Conservation (phyloP, 2,888 invertebrate species). For the Arrhopalites spinosus region DNA sequence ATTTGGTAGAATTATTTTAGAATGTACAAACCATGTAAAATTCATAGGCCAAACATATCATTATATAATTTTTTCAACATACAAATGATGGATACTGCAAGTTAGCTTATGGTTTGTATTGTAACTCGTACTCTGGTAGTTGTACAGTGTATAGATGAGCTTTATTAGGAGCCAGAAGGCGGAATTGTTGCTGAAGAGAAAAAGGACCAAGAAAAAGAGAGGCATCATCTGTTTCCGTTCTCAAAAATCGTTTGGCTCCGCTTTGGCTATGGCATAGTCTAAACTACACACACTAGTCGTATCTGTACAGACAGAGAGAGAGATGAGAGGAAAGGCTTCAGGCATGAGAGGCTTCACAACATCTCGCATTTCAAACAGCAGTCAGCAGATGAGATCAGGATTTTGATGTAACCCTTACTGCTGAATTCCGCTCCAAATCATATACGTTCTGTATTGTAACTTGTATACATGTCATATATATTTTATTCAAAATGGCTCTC, state of each 20-base stretch:
- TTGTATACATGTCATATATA: background rate
- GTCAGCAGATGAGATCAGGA: conserved; percentile 35
- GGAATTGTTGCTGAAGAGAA: too few species aligned
- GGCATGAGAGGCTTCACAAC: conserved; percentile 35
- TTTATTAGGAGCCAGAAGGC: too few species aligned
- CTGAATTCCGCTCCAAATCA: background rate
- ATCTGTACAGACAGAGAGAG: background rate
- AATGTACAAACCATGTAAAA: too few species aligned
- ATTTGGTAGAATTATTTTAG: too few species aligned
- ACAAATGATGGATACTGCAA: too few species aligned
- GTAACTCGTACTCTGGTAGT: too few species aligned
- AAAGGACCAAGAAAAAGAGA: background rate
- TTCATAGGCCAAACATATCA: too few species aligned
- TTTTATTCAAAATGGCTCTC: background rate
- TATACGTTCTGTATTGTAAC: background rate
- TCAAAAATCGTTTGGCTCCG: conserved; percentile 47
- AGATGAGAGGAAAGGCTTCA: conserved; percentile 15
- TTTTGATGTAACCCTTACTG: conserved; percentile 41
- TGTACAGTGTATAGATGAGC: background rate
- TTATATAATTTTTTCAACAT: too few species aligned
- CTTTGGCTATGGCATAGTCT: conserved; percentile 10
- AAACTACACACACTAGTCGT: too few species aligned
- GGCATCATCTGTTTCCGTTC: conserved; percentile 54
- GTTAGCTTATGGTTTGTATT: too few species aligned
- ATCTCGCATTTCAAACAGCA: conserved; percentile 38